phyloP scores from a whole-genome alignment of 2,888 invertebrate genomes.

The Lydus trimaculatus region DNA sequence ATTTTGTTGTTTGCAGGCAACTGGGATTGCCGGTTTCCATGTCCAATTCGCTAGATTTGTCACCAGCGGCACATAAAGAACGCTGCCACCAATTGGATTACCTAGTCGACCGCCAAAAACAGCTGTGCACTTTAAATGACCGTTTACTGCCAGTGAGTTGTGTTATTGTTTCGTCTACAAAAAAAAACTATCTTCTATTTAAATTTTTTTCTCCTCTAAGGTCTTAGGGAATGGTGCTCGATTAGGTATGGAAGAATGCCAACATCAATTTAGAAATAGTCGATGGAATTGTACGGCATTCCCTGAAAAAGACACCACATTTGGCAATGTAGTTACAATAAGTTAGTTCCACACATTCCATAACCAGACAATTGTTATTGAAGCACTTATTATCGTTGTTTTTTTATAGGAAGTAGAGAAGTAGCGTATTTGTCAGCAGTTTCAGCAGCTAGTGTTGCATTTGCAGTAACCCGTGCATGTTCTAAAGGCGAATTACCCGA shows the following conservation, averaged over 20 bases:
- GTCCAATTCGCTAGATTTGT: constrained; percentile 54
- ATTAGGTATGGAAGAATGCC: constrained; percentile 89
- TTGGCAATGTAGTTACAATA: constrained; percentile 83
- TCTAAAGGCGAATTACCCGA: constrained; percentile 85
- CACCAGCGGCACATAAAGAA: constrained; percentile 65
- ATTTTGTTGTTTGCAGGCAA: constrained; percentile 55
- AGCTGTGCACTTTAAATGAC: constrained; percentile 74
- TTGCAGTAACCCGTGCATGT: constrained; percentile 86
- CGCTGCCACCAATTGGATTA: constrained; percentile 75
- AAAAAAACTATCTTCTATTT: constrained; percentile 9
- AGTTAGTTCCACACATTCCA: constrained; percentile 69
- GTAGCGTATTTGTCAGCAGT: constrained; percentile 90
- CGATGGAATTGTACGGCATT: constrained; percentile 90
- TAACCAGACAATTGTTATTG: background rate
- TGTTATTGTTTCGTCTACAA: constrained; percentile 12
- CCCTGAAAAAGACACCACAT: constrained; percentile 72
- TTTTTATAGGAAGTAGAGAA: constrained; percentile 81
- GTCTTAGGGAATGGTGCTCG: constrained; percentile 81
- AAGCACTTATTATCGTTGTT: constrained; percentile 4
- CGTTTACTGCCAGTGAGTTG: constrained; percentile 72
- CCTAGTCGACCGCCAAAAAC: constrained; percentile 76
- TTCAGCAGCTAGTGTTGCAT: constrained; percentile 88
- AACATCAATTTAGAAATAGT: constrained; percentile 85
- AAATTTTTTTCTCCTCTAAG: constrained; percentile 62
- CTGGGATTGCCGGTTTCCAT: constrained; percentile 55